These are phyloP conservation scores for Orussus abietinus DNA, from an alignment of 1,140 invertebrate genomes.

Conservation along the genomic window DNA sequence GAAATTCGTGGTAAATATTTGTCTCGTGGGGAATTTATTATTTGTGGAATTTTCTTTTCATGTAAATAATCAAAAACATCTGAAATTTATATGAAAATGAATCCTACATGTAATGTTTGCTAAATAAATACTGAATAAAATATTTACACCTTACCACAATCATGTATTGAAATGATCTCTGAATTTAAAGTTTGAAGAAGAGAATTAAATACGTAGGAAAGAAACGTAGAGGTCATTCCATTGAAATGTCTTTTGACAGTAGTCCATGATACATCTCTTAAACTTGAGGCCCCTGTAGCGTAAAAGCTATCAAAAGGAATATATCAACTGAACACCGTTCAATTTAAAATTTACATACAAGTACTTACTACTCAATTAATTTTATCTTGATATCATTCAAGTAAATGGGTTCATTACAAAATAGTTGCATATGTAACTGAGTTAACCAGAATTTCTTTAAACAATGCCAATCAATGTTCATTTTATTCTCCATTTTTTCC, in stretches of 20 bases:
- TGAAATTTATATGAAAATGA: conserved; percentile 11
- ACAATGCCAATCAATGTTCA: conserved; percentile 23
- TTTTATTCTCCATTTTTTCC: conserved; percentile 29
- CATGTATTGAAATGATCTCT: no score
- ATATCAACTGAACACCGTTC: conserved; percentile 2
- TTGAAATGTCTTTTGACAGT: conserved; percentile 30
- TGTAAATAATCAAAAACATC: conserved; percentile 28
- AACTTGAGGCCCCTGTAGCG: conserved; percentile 21
- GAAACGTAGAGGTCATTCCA: conserved; percentile 28
- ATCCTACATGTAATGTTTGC: no score
- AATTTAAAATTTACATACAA: conserved; percentile 4
- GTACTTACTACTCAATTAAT: conserved; percentile 42
- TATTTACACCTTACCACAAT: no score
- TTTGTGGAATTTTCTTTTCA: conserved; percentile 19
- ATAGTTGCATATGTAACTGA: conserved; percentile 41
- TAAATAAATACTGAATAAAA: no score
- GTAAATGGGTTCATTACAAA: conserved; percentile 29
- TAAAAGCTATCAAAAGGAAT: conserved; percentile 30
- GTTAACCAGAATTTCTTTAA: conserved; percentile 32
- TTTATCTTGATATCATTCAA: conserved; percentile 39
- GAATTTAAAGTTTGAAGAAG: no score
- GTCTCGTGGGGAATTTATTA: conserved; percentile 17
- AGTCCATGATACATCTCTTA: conserved; percentile 28
- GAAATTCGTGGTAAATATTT: conserved; percentile 28
- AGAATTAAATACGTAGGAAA: conserved; percentile 20